Evolutionary conservation across 1,140 invertebrate genomes (phyloP).

Genomic region (Pseudomyrmex gracilis): DNA sequence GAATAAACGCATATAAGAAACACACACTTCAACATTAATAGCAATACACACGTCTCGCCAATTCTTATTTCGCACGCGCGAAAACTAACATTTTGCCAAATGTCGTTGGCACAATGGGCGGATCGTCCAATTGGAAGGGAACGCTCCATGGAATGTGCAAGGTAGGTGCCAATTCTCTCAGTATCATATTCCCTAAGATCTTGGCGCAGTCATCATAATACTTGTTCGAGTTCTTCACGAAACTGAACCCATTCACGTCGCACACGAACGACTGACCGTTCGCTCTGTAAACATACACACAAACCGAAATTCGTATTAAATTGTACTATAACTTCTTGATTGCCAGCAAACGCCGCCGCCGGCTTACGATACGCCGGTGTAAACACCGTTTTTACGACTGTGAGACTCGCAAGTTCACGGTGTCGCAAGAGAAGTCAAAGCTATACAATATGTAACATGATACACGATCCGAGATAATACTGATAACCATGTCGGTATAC

Average conservation of each 20-base stretch:
- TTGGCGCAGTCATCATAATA: slow-evolving; percentile 99
- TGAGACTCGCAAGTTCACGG: background rate
- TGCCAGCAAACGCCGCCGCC: background rate
- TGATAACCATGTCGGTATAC: slow-evolving; percentile 33
- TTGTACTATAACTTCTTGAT: background rate
- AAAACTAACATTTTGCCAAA: slow-evolving; percentile 95
- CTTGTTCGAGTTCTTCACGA: slow-evolving; percentile 99
- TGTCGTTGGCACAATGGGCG: slow-evolving; percentile 99
- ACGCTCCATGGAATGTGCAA: slow-evolving; percentile 98
- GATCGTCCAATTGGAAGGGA: slow-evolving; percentile 98
- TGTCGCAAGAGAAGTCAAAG: slow-evolving; percentile 10
- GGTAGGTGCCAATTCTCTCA: slow-evolving; percentile 96
- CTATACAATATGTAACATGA: slow-evolving; percentile 39
- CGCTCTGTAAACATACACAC: slow-evolving; percentile 92
- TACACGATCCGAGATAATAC: slow-evolving; percentile 37
- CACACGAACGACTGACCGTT: slow-evolving; percentile 99
- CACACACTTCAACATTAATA: background rate
- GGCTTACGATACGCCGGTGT: background rate
- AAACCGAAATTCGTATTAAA: slow-evolving; percentile 13
- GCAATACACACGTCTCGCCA: background rate
- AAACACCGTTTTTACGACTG: background rate
- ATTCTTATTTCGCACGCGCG: slow-evolving; percentile 1
- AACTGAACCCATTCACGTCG: slow-evolving; percentile 99
- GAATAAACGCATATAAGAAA: background rate
- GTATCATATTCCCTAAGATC: slow-evolving; percentile 97